Base-by-base conservation (phyloP, 2,888 invertebrate species). In the Brachyptera risi region DNA sequence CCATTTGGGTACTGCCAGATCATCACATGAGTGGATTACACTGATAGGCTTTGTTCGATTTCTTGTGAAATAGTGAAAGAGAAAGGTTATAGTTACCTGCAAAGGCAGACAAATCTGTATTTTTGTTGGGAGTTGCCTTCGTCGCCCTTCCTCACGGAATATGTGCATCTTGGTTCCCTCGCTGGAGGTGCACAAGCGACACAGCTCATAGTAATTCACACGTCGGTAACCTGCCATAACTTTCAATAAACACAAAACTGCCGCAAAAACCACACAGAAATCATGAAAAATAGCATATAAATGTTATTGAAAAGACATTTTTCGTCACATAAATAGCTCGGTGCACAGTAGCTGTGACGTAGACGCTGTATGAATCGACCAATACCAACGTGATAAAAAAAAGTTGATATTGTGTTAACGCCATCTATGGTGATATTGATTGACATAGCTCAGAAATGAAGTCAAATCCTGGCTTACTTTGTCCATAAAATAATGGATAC, bases 121-220 rank as follows among this genome's bases (percentile, higher is more conserved):
- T 76, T 86, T 87, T 61, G 78, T 79, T 69, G 81, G 80, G 19
- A 87, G 75, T 69, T 85, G 82, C 69, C 83, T 80, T 69, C 81
- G 80, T 64, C 81, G 80, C 27, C 85, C 85, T 69, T 86, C 85
- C 63, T 82, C 79, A 40, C 84, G 82, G 70, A 84, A 87, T 68
- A 87, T 84, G 71, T 86, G 81, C 66, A 83, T 80, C 73, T 83
- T 85, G 66, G 79, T 80, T 62, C 83, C 82, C 69, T 84, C 82
- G 69, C 83, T 85, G 66, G 82, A 82, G 19, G 85, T 85, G 72
- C 86, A 87, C 65, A 87, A 75, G 68, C 86, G 80, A 71, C 87
- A 87, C 68, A 87, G 74, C 75, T 87, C 87, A 72, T 84, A 85
- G 73, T 84, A 87, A 74, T 84, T 85, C 38, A 86, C 86, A 69